Base-by-base conservation (phyloP, 1,140 invertebrate species). In the Chionoecetes opilio region DNA sequence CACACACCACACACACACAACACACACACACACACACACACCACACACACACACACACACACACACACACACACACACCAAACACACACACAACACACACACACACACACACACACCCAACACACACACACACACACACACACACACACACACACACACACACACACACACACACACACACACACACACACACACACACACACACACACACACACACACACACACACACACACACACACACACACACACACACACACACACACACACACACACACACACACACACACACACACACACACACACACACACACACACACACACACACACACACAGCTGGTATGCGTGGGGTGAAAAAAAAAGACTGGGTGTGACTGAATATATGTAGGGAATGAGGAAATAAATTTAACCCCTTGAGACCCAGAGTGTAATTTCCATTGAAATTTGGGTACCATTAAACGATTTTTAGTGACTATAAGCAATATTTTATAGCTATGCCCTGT, bases 161-260 rank as follows among this genome's bases (percentile, higher is more conserved):
- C 37, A 90, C 88, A 90, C 88, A 90, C 88, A 38, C 88, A 90
- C 88, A 90, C 88, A 38, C 88, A 90, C 88, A 90, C 88, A 90
- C 88, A 90, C 88, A 90, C 88, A 90, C 88, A 90, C 88, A 90
- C 88, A 37, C 35, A 90, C 88, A 90, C 88, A 90, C 32, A 90
- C 35, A 90, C 88, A 46, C 35, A 90, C 88, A 38, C 35, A 90
- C 88, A 90, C 34, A 90, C 35, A 90, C 41, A 46, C 41, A 46
- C 41, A 46, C 41, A 46, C 41, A 46, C 41, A 46, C 41, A 46
- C 41, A 46, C 41, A 46, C 41, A 46, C 41, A 46, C 41, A 46
- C 41, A 46, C 41, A 46, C 41, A 46, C 41, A 46, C 41, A 46
- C 41, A 46, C 41, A 46, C 41, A 46, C 41, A 46, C 41, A 46